These are phyloP conservation scores for Sebastolobus alascanus DNA, from an alignment of 2,797 vertebrate genomes.

Conservation along the genomic window DNA sequence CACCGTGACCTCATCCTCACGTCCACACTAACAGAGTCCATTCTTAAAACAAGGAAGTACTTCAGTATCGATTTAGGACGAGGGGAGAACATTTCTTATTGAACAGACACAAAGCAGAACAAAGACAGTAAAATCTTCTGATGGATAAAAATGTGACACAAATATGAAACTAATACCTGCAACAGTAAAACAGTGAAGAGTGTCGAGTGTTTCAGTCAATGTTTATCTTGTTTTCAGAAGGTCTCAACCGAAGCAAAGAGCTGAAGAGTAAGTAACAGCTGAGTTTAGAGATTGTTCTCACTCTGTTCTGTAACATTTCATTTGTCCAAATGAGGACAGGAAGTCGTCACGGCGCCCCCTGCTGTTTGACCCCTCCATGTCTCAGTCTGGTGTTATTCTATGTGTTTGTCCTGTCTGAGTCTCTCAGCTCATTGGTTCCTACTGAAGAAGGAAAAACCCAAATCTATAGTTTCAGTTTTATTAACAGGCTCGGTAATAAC, in stretches of 20 bases:
- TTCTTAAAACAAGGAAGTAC: too few species aligned
- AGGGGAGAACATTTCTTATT: too few species aligned
- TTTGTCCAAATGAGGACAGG: slow-evolving; percentile 41
- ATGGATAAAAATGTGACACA: too few species aligned
- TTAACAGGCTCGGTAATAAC: too few species aligned
- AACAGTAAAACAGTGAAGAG: background rate
- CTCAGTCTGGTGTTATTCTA: background rate
- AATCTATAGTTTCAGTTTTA: too few species aligned
- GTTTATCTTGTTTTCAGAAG: slow-evolving; percentile 82
- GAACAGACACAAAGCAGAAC: too few species aligned
- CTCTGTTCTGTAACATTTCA: slow-evolving; percentile 56
- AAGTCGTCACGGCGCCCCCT: slow-evolving; percentile 35
- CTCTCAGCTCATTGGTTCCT: too few species aligned
- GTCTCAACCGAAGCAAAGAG: slow-evolving; percentile 88
- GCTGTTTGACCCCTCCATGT: background rate
- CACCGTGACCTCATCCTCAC: background rate
- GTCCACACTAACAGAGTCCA: too few species aligned
- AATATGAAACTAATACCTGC: background rate
- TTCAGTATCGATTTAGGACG: too few species aligned
- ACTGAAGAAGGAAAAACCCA: too few species aligned
- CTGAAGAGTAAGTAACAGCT: slow-evolving; percentile 85
- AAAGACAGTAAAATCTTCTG: too few species aligned
- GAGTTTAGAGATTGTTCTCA: slow-evolving; percentile 56
- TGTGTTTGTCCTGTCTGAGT: background rate
- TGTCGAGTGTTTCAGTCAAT: background rate